phyloP scores from a whole-genome alignment of 2,797 vertebrate genomes.

The Tamandua tetradactyla region DNA sequence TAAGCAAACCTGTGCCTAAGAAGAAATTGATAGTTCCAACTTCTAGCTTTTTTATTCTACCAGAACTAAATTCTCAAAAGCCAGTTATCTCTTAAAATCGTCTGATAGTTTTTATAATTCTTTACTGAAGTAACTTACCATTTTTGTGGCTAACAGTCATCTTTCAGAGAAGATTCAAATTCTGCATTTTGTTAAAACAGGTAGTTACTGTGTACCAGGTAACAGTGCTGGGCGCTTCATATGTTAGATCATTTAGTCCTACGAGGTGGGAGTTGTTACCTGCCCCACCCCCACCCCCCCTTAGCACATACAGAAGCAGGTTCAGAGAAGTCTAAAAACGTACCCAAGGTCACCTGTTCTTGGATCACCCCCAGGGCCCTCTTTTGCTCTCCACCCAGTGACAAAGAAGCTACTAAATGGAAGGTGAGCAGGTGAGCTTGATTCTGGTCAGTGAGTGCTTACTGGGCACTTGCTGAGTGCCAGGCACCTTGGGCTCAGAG shows the following conservation, averaged over 20 bases:
- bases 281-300: too few species aligned
- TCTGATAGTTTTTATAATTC: not conserved
- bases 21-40: conserved; percentile 7
- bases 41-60: conserved; percentile 20
- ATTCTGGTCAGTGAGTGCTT: not conserved
- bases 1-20: not conserved
- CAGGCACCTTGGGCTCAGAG: not conserved
- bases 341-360: not conserved
- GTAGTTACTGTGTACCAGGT: not conserved
- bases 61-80: conserved; percentile 32
- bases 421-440: not conserved
- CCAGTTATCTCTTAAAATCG: not conserved
- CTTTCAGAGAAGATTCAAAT: conserved; percentile 23
- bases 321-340: not conserved
- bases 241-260: not conserved
- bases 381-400: not conserved
- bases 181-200: not conserved
- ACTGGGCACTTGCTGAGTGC: not conserved
- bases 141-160: not conserved
- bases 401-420: not conserved
- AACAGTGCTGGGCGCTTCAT: too few species aligned
- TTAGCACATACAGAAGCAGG: not conserved
- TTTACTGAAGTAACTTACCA: not conserved
- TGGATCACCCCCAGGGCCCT: not conserved
- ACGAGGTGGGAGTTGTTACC: not conserved